Conservation (phyloP, 2,113 vertebrate species). For the Zapus hudsonius region DNA sequence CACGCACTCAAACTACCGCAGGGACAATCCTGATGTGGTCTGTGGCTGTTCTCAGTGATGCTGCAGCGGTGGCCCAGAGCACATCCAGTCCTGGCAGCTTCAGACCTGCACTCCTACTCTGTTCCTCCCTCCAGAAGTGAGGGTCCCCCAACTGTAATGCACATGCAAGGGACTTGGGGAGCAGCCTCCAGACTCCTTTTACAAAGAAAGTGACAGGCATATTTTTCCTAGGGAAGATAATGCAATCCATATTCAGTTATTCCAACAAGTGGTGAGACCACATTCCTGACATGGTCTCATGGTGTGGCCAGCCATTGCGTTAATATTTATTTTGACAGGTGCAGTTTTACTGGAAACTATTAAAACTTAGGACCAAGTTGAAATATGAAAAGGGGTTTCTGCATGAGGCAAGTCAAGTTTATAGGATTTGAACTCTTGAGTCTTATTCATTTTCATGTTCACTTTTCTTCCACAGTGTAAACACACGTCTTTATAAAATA, state of each 20-base stretch:
- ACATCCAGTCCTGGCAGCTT: not conserved
- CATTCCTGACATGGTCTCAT: not conserved
- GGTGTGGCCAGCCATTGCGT: fast-evolving
- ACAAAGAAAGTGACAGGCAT: not conserved
- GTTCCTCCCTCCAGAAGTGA: not conserved
- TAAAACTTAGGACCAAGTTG: not conserved
- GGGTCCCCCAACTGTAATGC: not conserved
- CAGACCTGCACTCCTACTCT: not conserved
- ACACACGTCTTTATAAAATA: not conserved
- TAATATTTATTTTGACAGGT: not conserved
- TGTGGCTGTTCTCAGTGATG: too few relatives aligned
- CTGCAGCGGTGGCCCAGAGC: not conserved
- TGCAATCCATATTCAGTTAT: not conserved
- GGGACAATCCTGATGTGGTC: too few relatives aligned
- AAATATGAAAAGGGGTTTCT: not conserved
- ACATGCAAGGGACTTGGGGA: not conserved
- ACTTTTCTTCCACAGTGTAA: not conserved
- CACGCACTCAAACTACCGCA: too few relatives aligned
- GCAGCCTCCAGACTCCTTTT: not conserved
- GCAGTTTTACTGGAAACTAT: not conserved
- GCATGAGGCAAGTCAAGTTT: not conserved
- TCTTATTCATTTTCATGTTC: not conserved
- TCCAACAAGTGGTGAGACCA: not conserved
- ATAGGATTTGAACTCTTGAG: not conserved
- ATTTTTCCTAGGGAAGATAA: not conserved